Evolutionary conservation across 2,888 invertebrate genomes (phyloP), one percentile per base, ranked within the genome.

Genomic region (Malthinus seriepunctatus): DNA sequence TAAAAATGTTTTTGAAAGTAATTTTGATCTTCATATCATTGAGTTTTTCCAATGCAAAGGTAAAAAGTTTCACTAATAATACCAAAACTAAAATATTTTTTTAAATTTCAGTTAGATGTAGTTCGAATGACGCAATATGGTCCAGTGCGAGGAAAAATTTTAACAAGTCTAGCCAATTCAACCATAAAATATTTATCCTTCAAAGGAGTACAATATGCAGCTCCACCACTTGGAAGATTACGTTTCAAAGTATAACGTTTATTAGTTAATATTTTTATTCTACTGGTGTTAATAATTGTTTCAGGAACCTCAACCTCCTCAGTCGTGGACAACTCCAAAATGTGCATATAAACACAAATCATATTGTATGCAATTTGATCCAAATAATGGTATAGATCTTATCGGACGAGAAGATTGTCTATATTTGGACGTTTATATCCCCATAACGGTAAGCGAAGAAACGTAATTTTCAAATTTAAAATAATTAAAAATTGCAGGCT

Each of bases 131-230:
- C 55, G 1, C 8, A 10, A 6, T 32, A 49, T 42, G 55, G 55
- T 6, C 12, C 32, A n/a, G 32, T 55, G 6, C 32, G 35, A 31
- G 55, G 55, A 8, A 7, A 3, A 3, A 8, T 8, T 11, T 9
- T n/a, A 7, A 32, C 3, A 5, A 55, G 55, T 10, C n/a, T 1
- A 23, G 34, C 23, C 12, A 14, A 55, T 12, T n/a, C 55, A 31
- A 23, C 9, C 0, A 15, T 15, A 6, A 34, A 39, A 11, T 55
- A 14, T 10, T 55, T 48, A 10, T 32, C 49, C 0, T 55, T 42
- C 8, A 48, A 44, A 42, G 42, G 49, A 11, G 14, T 55, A 12
- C 55, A 39, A 3, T 42, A 42, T 12, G 39, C 39, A 8, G 7
- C 11, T 5, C 39, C 39, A 15, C 39, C 39, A 1, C n/a, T 42